A percentile compares a stretch with the other conserved stretches of the same genome.
phyloP scores from a whole-genome alignment of 2,113 vertebrate species.

The Lipophrys pholis region DNA sequence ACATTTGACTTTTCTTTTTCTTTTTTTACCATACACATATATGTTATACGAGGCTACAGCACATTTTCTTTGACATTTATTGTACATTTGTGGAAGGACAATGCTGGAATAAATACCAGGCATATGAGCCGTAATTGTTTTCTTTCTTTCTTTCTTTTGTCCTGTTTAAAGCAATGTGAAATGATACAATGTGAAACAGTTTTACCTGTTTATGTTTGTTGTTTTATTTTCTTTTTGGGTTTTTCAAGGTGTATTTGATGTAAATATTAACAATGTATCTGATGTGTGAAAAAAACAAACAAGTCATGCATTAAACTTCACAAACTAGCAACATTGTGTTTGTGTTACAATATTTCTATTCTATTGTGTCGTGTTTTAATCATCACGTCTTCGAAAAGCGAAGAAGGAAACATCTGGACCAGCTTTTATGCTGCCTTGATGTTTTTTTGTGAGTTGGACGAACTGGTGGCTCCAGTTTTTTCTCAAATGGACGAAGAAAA shows the following conservation, averaged over 20 bases:
- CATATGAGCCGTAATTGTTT: slow-evolving; percentile 51
- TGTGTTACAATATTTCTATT: slow-evolving; percentile 3
- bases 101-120: slow-evolving; percentile 45
- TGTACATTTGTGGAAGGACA: slow-evolving; percentile 66
- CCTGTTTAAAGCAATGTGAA: slow-evolving; percentile 35
- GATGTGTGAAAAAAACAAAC: slow-evolving; percentile 72
- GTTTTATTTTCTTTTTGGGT: slow-evolving; percentile 45
- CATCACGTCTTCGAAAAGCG: too few relatives aligned
- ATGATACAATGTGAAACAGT: slow-evolving; percentile 59
- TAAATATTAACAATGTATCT: slow-evolving; percentile 81
- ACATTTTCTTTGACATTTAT: slow-evolving; percentile 61
- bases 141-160: slow-evolving; percentile 11
- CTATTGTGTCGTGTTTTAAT: not conserved
- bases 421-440: too few relatives aligned
- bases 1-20: slow-evolving; percentile 62
- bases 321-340: slow-evolving; percentile 59
- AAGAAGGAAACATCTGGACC: too few relatives aligned
- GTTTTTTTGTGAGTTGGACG: too few relatives aligned
- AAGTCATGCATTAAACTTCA: slow-evolving; percentile 83
- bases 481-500: too few relatives aligned
- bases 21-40: slow-evolving; percentile 63
- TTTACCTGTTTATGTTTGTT: slow-evolving; percentile 56
- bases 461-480: too few relatives aligned
- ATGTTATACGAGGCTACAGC: slow-evolving; percentile 33
- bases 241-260: slow-evolving; percentile 69